Base-by-base conservation (phyloP, 2,113 vertebrate species). In the Eublepharis macularius region DNA sequence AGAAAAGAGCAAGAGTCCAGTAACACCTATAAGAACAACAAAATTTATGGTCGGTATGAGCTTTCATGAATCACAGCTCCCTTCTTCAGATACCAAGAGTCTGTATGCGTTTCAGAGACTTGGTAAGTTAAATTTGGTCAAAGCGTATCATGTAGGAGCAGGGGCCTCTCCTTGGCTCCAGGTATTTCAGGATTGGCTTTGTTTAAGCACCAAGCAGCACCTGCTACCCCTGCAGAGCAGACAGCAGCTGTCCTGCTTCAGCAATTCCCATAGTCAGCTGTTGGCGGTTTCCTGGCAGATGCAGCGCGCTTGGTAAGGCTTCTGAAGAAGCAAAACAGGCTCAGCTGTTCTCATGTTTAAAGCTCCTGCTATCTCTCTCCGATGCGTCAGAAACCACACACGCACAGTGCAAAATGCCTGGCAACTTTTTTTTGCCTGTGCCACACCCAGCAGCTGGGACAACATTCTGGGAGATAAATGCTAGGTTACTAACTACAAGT, bases 351-450 rank as follows among this genome's bases (percentile, higher is more conserved):
- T 83, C 68, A 63, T 26, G 77, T 83, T 79, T 43, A 65, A 51
- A 74, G 60, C 6, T 13, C 26, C 69, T 51, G 85, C 86, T 74
- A 29, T 51, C 29, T 74, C 43, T 65, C 45, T 49, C 10, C 32
- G 43, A 24, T 60, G 77, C 70, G 24, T 34, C 45, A 51, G 14
- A 26, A 32, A 13, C 24, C 87, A 70, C 89, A 68, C 88, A 83
- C 72, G 91, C 87, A 81, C n/a, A 63, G 29, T 26, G 91, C 92
- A 90, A 87, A 90, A 80, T 88, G 66, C 86, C 84, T 43, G 91
- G 91, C 93, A 94, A 94, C 93, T 94, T 90, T 93, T n/a, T 88
- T 85, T 91, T 80, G 63, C 76, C 77, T 68, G 66, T 7, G 75
- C 80, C 75, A 54, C 83, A 74, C 68, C 75, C 39, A 45, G 75